phyloP scores from a whole-genome alignment of 53 echinoderm and acorn worm genomes.

The Astropecten irregularis region DNA sequence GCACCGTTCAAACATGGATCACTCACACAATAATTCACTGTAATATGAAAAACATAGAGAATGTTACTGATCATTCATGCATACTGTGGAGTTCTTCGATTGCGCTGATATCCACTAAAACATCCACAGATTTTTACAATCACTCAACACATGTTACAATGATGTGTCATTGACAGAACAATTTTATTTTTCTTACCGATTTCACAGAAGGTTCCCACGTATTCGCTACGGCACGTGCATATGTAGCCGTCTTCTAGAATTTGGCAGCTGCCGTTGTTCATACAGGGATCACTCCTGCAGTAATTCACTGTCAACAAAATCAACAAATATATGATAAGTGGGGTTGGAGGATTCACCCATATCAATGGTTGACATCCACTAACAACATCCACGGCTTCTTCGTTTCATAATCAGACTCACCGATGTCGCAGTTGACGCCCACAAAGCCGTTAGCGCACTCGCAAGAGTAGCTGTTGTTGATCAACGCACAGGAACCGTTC shows the following conservation, averaged over 20 bases:
- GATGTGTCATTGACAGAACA: too few relatives aligned
- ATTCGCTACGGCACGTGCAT: conserved; percentile 62
- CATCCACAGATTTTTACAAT: too few relatives aligned
- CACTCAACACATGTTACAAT: too few relatives aligned
- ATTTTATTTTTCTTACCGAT: too few relatives aligned
- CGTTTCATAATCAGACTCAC: too few relatives aligned
- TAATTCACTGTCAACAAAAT: conserved; percentile 69
- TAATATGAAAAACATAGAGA: not conserved
- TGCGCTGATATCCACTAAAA: too few relatives aligned
- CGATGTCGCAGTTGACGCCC: conserved; percentile 70
- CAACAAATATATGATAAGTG: conserved; percentile 4
- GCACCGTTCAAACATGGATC: conserved; percentile 80
- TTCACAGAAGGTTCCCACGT: conserved; percentile 75
- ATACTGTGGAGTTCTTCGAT: too few relatives aligned
- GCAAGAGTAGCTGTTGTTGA: conserved; percentile 65
- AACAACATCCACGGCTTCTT: too few relatives aligned
- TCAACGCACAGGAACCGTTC: conserved; percentile 77
- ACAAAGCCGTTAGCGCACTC: conserved; percentile 71
- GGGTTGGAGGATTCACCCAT: not conserved
- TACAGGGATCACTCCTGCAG: conserved; percentile 78
- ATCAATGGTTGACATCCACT: too few relatives aligned
- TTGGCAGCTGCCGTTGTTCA: conserved; percentile 75
- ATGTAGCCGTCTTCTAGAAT: conserved; percentile 64
- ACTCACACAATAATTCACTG: conserved; percentile 81
- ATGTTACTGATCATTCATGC: not conserved